Evolutionary conservation across 2,888 invertebrate genomes (phyloP).

Genomic region (Trisateles emortualis): DNA sequence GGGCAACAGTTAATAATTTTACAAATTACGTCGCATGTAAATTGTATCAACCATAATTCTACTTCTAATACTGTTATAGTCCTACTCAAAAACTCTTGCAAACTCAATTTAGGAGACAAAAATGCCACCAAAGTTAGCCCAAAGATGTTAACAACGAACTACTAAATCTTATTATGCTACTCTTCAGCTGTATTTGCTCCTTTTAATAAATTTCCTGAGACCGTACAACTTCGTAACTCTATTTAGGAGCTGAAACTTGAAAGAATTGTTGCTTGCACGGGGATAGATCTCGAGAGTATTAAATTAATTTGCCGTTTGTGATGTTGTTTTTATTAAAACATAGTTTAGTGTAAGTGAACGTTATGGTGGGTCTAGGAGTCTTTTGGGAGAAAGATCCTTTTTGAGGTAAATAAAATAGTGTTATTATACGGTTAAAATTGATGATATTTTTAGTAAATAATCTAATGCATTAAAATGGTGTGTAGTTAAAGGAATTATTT

Average conservation of each 20-base stretch:
- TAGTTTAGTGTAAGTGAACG: constrained; percentile 1
- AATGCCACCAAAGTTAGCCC: constrained; percentile 29
- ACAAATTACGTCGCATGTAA: too few relatives aligned
- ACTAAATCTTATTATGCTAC: constrained; percentile 41
- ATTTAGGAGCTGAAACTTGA: constrained; percentile 41
- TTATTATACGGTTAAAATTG: too few relatives aligned
- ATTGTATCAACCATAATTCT: too few relatives aligned
- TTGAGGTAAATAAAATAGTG: too few relatives aligned
- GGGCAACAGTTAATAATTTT: too few relatives aligned
- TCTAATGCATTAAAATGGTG: too few relatives aligned
- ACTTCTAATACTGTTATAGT: too few relatives aligned
- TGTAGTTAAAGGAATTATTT: too few relatives aligned
- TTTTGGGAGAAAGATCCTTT: neutral
- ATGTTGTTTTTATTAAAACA: constrained; percentile 2
- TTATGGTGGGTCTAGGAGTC: neutral
- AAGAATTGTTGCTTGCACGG: constrained; percentile 42
- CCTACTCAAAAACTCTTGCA: constrained; percentile 9
- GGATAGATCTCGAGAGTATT: constrained; percentile 24
- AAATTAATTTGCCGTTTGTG: constrained; percentile 28
- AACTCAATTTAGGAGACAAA: constrained; percentile 29
- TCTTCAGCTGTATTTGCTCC: constrained; percentile 37
- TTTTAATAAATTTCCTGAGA: constrained; percentile 44
- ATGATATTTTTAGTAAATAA: too few relatives aligned
- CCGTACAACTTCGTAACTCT: constrained; percentile 39
- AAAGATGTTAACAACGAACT: constrained; percentile 38